A percentile compares a stretch with the other conserved stretches of the same genome.
These are phyloP conservation scores for Halocaridina rubra DNA, from an alignment of 2,888 invertebrate genomes.

Conservation along the genomic window DNA sequence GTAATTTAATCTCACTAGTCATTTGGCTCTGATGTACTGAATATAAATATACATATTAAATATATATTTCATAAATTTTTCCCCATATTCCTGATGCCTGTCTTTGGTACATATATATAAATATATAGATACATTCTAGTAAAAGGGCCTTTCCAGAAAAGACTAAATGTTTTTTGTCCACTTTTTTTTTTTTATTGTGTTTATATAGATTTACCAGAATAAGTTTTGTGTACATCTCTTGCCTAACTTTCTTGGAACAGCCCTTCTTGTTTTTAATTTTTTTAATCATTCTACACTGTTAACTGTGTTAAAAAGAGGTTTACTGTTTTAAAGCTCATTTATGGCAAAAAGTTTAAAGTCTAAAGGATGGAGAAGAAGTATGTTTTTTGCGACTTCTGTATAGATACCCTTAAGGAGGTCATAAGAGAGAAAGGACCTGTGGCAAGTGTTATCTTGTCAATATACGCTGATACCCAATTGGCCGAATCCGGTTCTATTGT, in stretches of 20 bases:
- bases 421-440: slow-evolving; percentile 54
- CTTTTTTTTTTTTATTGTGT: not conserved
- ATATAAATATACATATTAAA: slow-evolving; percentile 21
- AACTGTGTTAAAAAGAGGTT: not conserved
- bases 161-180: not conserved
- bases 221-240: too few relatives aligned
- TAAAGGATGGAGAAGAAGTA: too few relatives aligned
- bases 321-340: slow-evolving; percentile 44
- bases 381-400: slow-evolving; percentile 20
- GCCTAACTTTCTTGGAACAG: slow-evolving; percentile 38
- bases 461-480: slow-evolving; percentile 20
- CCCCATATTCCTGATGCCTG: not conserved
- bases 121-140: not conserved
- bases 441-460: not conserved
- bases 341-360: too few relatives aligned
- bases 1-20: slow-evolving; percentile 29
- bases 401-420: not conserved
- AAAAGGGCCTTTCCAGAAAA: not conserved
- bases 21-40: slow-evolving; percentile 20
- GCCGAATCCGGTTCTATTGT: slow-evolving; percentile 39
- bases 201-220: too few relatives aligned
- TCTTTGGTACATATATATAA: not conserved
- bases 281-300: slow-evolving; percentile 51
- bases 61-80: slow-evolving; percentile 9
- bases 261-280: too few relatives aligned